These are phyloP conservation scores for Anagyrus pseudococci DNA, from an alignment of 2,888 invertebrate genomes.

Conservation along the genomic window DNA sequence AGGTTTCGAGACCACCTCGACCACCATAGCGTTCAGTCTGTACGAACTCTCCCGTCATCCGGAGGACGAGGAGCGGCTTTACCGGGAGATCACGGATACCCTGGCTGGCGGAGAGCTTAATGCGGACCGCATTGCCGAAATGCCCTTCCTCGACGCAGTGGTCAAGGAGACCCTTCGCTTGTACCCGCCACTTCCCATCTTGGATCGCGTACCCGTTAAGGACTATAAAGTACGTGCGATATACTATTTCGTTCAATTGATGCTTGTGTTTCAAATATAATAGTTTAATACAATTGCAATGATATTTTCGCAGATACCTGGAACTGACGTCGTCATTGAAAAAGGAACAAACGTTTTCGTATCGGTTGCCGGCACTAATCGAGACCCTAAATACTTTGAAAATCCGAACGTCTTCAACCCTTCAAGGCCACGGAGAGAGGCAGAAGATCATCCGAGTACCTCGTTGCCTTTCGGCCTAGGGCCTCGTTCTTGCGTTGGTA, in stretches of 20 bases:
- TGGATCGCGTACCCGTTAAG: conserved; percentile 45
- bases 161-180: conserved; percentile 49
- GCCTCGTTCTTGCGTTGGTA: conserved; percentile 51
- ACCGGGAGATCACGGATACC: conserved; percentile 41
- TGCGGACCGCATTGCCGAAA: conserved; percentile 44
- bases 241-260: too few species aligned
- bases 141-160: conserved; percentile 47
- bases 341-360: conserved; percentile 47
- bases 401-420: conserved; percentile 47
- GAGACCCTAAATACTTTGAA: conserved; percentile 47
- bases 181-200: conserved; percentile 49
- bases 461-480: conserved; percentile 51
- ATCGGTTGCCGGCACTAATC: conserved; percentile 45
- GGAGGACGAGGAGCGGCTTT: conserved; percentile 41
- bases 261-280: too few species aligned
- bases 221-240: conserved; percentile 44
- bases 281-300: too few species aligned
- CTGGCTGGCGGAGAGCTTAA: conserved; percentile 40
- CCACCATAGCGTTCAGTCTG: conserved; percentile 47
- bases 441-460: conserved; percentile 37
- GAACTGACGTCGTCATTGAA: conserved; percentile 44
- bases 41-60: conserved; percentile 47
- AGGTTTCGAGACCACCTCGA: conserved; percentile 50
- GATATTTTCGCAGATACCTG: conserved; percentile 47
- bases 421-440: conserved; percentile 41